Conservation (phyloP, 2,888 invertebrate genomes). For the Eupithecia abbreviata region DNA sequence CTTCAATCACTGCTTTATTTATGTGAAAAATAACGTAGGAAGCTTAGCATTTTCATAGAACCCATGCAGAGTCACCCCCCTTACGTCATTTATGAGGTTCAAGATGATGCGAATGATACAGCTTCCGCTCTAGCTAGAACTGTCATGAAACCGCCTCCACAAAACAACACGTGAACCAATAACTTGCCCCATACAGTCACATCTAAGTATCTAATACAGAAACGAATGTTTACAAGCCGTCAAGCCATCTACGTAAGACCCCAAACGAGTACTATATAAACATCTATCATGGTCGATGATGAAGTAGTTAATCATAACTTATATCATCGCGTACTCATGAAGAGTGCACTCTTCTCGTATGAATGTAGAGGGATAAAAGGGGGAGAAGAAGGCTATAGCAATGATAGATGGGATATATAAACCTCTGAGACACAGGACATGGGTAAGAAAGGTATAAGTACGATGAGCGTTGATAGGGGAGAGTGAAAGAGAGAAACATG, state of each 20-base stretch:
- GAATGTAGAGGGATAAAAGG: background rate
- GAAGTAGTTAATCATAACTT: background rate
- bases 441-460: background rate
- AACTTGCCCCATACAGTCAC: background rate
- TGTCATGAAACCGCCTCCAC: conserved; percentile 20
- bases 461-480: background rate
- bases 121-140: conserved; percentile 17
- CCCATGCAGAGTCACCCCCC: conserved; percentile 2
- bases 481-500: background rate
- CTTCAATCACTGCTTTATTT: background rate
- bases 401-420: background rate
- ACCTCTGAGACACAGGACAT: background rate
- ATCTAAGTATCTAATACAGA: background rate
- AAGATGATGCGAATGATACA: background rate
- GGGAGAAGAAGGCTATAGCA: background rate
- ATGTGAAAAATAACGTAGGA: background rate
- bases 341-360: background rate
- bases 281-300: background rate
- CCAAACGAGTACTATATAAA: background rate
- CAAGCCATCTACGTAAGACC: background rate
- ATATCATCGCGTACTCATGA: background rate
- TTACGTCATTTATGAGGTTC: background rate
- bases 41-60: conserved; percentile 1
- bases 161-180: conserved; percentile 19
- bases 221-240: background rate